These are phyloP conservation scores for Tuberolachnus salignus DNA, from an alignment of 2,888 invertebrate species.

Conservation along the genomic window DNA sequence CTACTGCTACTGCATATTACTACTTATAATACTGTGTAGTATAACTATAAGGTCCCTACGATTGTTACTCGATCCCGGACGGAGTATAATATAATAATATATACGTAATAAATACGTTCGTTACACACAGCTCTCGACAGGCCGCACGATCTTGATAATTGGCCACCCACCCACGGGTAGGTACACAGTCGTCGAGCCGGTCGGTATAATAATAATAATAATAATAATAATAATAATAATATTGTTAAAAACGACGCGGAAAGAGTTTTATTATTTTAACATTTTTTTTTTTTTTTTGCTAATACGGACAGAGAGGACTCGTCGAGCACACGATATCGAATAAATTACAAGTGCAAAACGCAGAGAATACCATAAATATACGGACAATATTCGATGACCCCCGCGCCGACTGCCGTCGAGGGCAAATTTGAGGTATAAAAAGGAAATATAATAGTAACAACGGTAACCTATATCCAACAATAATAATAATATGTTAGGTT, in stretches of 20 bases:
- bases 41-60: too few species aligned
- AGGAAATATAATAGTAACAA: too few species aligned
- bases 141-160: slow-evolving; percentile 48
- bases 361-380: too few species aligned
- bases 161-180: slow-evolving; percentile 28
- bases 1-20: too few species aligned
- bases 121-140: not conserved
- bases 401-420: too few species aligned
- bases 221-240: too few species aligned
- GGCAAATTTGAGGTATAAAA: too few species aligned
- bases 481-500: too few species aligned
- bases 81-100: too few species aligned
- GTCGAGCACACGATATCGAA: not conserved
- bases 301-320: not conserved
- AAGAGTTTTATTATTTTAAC: not conserved
- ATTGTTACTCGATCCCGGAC: not conserved
- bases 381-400: too few species aligned
- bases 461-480: too few species aligned
- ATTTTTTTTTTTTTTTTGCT: not conserved
- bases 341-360: not conserved
- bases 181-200: slow-evolving; percentile 30
- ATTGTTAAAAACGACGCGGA: slow-evolving; percentile 2
- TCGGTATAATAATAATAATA: not conserved
- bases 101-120: not conserved
- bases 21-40: too few species aligned